Percentiles rank a stretch among this genome's conserved stretches.
Conservation (phyloP, 2,113 vertebrate genomes). For the Thamnaconus septentrionalis region DNA sequence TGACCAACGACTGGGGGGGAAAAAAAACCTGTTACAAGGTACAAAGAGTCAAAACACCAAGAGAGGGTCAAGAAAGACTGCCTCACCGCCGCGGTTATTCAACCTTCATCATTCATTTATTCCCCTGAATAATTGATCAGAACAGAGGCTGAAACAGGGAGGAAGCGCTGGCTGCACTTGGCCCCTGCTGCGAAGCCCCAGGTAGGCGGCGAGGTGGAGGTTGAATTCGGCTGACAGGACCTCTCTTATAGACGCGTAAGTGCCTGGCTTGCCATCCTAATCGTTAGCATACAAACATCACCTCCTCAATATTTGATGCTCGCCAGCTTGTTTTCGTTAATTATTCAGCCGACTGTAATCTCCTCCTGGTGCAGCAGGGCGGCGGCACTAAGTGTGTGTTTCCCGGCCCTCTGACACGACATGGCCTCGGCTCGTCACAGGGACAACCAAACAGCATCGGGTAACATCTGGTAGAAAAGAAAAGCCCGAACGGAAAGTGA, state of each 20-base stretch:
- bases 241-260: conserved; percentile 65
- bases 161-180: conserved; percentile 42
- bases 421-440: conserved; percentile 3
- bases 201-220: conserved; percentile 49
- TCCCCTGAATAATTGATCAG: conserved; percentile 62
- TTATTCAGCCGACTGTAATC: conserved; percentile 75
- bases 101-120: conserved; percentile 70
- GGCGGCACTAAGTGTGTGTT: conserved; percentile 58
- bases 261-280: conserved; percentile 68
- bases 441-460: not conserved
- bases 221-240: conserved; percentile 62
- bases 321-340: conserved; percentile 79
- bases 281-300: conserved; percentile 74
- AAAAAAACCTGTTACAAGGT: conserved; percentile 55
- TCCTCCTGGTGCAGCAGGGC: conserved; percentile 58
- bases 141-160: conserved; percentile 54
- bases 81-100: conserved; percentile 61
- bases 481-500: not conserved
- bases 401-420: conserved; percentile 44
- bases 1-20: conserved; percentile 6
- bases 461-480: not conserved
- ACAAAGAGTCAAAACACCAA: conserved; percentile 9
- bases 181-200: conserved; percentile 54
- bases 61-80: conserved; percentile 58
- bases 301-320: conserved; percentile 77